Evolutionary conservation across 1,140 invertebrate species (phyloP), one percentile per base, ranked within the genome.

Genomic region (Lepidotrigona ventralis): DNA sequence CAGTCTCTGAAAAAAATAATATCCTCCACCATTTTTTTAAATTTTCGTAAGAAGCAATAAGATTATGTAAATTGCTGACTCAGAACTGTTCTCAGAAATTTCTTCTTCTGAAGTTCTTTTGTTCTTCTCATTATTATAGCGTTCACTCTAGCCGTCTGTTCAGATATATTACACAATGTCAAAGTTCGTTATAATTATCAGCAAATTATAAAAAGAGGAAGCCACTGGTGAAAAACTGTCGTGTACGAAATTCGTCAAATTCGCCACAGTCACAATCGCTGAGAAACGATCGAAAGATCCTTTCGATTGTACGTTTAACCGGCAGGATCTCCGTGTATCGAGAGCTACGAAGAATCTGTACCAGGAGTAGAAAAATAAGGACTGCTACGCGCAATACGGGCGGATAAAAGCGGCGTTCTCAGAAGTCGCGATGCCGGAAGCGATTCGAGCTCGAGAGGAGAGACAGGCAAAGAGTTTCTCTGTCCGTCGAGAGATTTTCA

Each of bases 301-400:
- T 87, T 83, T 72, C 80, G 79, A 81, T 19, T 53, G 79, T 60
- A 60, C 83, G 85, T 74, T 74, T 70, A 53, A 53, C 51, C 17
- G 1, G 1, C 21, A 23, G 69, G 58, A 81, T 76, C 68, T 76
- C 74, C 60, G 77, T 88, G 79, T 88, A 87, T 85, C 86, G 79
- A 66, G 56, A 26, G 46, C 29, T 15, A 46, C n/a, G 15, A 2
- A 12, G 8, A n/a, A 33, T 19, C 9, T 0, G 11, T 9, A n/a
- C 15, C 23, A 12, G 14, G 12, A 58, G 23, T 9, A 46, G 58
- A n/a, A 79, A 26, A 79, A 26, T 2, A 33, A 39, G 11, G 5
- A 9, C 6, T 3, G 21, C 29, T 39, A 54, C 11, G 39, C 9
- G 23, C n/a, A 56, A 56, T 9, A 64, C 29, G 26, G 19, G n/a